A percentile compares a stretch with the other conserved stretches of the same genome.
Conservation (phyloP, 1,140 invertebrate species). For the Lanistes nyassanus region DNA sequence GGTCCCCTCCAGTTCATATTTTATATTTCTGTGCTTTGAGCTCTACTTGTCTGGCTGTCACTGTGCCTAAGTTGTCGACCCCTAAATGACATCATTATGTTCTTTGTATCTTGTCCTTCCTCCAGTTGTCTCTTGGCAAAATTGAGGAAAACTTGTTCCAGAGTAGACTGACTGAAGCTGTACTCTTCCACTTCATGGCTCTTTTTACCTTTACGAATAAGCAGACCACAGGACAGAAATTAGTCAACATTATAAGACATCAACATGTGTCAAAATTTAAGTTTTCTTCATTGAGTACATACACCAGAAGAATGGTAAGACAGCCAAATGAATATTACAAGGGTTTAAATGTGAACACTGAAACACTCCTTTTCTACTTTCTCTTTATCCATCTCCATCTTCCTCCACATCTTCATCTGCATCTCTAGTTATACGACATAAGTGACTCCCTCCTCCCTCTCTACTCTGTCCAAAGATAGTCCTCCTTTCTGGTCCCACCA, state of each 20-base stretch:
- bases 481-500: no score
- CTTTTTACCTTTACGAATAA: constrained; percentile 46
- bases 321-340: neutral
- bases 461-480: no score
- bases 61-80: no score
- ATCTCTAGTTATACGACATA: no score
- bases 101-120: constrained; percentile 33
- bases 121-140: constrained; percentile 81
- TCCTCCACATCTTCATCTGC: no score
- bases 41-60: no score
- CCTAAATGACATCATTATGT: neutral
- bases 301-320: neutral
- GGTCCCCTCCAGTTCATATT: no score
- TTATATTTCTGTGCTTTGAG: no score
- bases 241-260: neutral
- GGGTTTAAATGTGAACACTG: neutral
- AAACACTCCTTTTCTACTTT: no score
- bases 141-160: constrained; percentile 86
- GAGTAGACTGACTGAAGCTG: constrained; percentile 80
- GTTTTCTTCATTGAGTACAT: neutral
- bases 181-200: constrained; percentile 75
- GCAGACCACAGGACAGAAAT: neutral
- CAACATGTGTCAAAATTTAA: neutral
- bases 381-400: no score
- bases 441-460: no score